Conservation (phyloP, 2,797 vertebrate species). For the Dromococcyx pavoninus region DNA sequence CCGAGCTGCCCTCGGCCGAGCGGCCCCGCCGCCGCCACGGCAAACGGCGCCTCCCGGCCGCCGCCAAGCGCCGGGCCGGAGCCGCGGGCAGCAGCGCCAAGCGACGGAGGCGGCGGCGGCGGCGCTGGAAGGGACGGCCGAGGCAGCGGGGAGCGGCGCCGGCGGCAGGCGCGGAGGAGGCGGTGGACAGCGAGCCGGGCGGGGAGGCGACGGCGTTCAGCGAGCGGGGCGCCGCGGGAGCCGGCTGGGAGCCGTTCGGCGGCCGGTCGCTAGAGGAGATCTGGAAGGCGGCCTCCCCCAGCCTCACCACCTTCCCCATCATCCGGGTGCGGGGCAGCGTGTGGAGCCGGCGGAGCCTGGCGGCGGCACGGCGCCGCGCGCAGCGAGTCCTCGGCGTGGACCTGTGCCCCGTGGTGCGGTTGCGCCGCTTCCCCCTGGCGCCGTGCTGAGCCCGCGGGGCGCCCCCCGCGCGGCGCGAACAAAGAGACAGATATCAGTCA, state of each 20-base stretch:
- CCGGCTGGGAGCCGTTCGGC: conserved; percentile 6
- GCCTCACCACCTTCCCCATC: conserved; percentile 71
- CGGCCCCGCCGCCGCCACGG: background rate
- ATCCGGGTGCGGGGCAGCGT: conserved; percentile 74
- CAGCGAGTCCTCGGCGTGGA: conserved; percentile 75
- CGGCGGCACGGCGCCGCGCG: conserved; percentile 64
- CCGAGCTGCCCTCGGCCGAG: conserved; percentile 60
- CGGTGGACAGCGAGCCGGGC: background rate
- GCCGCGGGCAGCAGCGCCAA: conserved; percentile 44
- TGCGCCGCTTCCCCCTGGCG: conserved; percentile 73
- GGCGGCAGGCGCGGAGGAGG: background rate
- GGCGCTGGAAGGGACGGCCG: background rate
- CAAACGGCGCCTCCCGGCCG: background rate
- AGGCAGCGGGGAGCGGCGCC: conserved; percentile 22
- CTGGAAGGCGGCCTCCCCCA: conserved; percentile 74
- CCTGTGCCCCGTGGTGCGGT: conserved; percentile 75
- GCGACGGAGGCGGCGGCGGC: background rate
- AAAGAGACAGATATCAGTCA: conserved; percentile 35
- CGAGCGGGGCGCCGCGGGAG: background rate
- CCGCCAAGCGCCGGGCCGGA: conserved; percentile 15
- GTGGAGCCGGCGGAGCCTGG: conserved; percentile 72
- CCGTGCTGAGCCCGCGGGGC: conserved; percentile 35
- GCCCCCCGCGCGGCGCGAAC: background rate
- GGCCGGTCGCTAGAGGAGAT: conserved; percentile 75
- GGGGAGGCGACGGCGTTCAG: background rate